Percentiles rank a stretch among this genome's conserved stretches.
Evolutionary conservation across 2,113 vertebrate genomes (phyloP).

Genomic region (Nerophis ophidion): DNA sequence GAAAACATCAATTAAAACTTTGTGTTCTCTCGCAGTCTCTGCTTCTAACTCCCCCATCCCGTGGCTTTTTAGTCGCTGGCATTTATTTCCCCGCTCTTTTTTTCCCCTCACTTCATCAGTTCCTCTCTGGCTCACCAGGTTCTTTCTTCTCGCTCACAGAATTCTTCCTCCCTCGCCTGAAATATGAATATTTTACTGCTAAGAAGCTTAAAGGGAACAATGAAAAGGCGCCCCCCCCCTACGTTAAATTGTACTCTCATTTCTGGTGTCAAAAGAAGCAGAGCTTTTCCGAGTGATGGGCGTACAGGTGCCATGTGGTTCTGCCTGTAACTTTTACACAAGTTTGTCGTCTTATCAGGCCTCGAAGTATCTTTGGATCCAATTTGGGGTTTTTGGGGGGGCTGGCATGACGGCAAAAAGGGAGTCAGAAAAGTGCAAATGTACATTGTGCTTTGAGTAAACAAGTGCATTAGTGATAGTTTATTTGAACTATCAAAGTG

Average conservation of each 20-base stretch:
- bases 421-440: slow-evolving; percentile 25
- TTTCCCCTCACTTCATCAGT: slow-evolving; percentile 44
- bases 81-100: slow-evolving; percentile 45
- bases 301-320: slow-evolving; percentile 25
- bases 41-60: slow-evolving; percentile 21
- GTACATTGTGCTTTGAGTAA: slow-evolving; percentile 37
- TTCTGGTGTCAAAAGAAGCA: slow-evolving; percentile 55
- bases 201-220: slow-evolving; percentile 77
- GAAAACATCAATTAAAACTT: slow-evolving; percentile 50
- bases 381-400: background rate
- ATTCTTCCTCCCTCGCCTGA: slow-evolving; percentile 57
- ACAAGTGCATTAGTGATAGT: slow-evolving; percentile 33
- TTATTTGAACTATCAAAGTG: too few species aligned
- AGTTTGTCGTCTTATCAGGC: slow-evolving; percentile 31
- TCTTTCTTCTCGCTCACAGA: slow-evolving; percentile 46
- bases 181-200: slow-evolving; percentile 78
- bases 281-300: slow-evolving; percentile 52
- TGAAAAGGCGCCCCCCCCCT: slow-evolving; percentile 63
- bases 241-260: slow-evolving; percentile 73
- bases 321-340: slow-evolving; percentile 24
- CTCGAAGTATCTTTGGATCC: slow-evolving; percentile 1
- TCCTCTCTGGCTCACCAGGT: slow-evolving; percentile 29
- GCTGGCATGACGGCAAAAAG: slow-evolving; percentile 1
- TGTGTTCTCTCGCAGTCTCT: slow-evolving; percentile 32
- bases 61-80: slow-evolving; percentile 24